phyloP scores from a whole-genome alignment of 2,113 vertebrate genomes.

The Thalassarche chlororhynchos region DNA sequence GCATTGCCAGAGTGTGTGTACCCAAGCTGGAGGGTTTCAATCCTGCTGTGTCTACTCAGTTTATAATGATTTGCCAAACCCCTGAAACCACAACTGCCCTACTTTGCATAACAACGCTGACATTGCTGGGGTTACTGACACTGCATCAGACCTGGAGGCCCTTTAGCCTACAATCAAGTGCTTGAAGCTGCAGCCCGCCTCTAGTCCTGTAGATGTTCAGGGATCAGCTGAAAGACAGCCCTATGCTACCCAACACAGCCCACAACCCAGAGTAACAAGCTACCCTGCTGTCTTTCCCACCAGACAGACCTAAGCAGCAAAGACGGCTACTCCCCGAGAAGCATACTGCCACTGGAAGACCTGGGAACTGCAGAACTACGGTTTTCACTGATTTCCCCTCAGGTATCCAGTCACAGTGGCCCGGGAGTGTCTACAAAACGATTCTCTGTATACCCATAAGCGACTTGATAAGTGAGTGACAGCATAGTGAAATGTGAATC shows the following conservation, averaged over 20 bases:
- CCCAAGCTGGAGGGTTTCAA: not conserved
- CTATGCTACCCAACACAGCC: not conserved
- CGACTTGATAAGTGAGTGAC: not conserved
- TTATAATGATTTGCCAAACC: not conserved
- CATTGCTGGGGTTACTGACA: not conserved
- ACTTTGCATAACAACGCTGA: not conserved
- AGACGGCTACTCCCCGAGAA: not conserved
- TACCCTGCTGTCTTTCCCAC: not conserved
- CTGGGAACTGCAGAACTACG: not conserved
- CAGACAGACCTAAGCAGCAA: not conserved
- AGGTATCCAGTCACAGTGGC: not conserved
- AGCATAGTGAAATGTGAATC: not conserved
- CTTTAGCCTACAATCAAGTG: not conserved
- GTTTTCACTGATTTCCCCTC: not conserved
- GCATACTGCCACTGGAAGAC: not conserved
- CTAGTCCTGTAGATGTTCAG: not conserved
- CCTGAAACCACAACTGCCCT: not conserved
- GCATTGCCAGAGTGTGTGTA: accelerated
- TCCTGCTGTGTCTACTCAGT: not conserved
- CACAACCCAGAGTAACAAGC: not conserved
- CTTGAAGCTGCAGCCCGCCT: not conserved
- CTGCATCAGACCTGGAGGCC: not conserved
- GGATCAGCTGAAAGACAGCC: not conserved
- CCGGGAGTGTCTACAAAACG: accelerated
- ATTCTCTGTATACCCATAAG: not conserved